A percentile compares a stretch with the other conserved stretches of the same genome.
Evolutionary conservation across 2,113 vertebrate species (phyloP).

Genomic region (Todiramphus chloris): DNA sequence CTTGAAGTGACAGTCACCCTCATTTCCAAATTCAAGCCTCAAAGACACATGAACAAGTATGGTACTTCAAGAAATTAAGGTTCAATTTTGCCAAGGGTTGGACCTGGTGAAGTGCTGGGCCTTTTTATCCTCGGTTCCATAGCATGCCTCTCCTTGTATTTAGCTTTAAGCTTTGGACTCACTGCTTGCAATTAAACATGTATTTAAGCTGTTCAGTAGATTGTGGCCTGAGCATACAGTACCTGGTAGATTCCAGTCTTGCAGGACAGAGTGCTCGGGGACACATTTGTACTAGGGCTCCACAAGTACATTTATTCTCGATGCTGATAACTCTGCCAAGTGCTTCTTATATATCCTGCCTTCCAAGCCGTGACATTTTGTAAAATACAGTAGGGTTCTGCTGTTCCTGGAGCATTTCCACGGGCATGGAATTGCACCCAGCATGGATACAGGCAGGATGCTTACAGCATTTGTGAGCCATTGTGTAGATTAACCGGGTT

Average conservation of each 20-base stretch:
- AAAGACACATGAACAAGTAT: background rate
- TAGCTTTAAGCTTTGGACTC: background rate
- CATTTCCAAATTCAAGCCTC: slow-evolving; percentile 13
- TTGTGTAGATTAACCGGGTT: background rate
- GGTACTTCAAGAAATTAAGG: background rate
- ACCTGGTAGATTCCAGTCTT: background rate
- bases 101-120: background rate
- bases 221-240: background rate
- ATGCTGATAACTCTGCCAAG: background rate
- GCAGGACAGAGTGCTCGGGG: background rate
- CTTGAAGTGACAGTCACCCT: background rate
- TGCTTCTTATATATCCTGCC: background rate
- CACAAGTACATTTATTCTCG: background rate
- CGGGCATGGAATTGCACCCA: background rate
- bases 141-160: background rate
- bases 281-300: background rate
- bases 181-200: background rate
- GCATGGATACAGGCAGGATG: background rate
- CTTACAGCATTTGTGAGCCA: background rate
- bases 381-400: background rate
- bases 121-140: background rate
- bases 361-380: background rate
- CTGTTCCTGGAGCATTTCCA: background rate
- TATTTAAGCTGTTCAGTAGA: background rate
- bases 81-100: background rate